Conservation (phyloP, 37 sponge, comb jelly and placozoan genomes). For the Aplysina aerophoba region DNA sequence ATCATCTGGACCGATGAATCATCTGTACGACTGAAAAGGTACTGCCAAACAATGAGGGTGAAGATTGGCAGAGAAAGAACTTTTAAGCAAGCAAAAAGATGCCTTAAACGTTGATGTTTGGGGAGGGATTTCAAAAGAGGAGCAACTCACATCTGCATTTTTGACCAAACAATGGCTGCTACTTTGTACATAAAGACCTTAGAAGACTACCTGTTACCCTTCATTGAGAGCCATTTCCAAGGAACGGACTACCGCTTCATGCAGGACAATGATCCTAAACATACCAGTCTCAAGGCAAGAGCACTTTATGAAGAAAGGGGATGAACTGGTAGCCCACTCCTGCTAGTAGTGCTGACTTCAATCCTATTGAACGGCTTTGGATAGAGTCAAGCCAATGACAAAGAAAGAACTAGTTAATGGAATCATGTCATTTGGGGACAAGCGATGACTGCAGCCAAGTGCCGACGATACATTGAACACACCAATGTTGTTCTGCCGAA, state of each 20-base stretch:
- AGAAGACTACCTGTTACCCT: conserved; percentile 12
- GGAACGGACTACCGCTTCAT: conserved; percentile 7
- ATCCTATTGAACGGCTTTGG: conserved; percentile 17
- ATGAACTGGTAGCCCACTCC: conserved; percentile 27
- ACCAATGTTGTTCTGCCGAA: conserved; percentile 24
- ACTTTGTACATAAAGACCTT: conserved; percentile 17
- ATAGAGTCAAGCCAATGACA: not conserved
- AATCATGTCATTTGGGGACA: not conserved
- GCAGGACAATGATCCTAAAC: conserved; percentile 23
- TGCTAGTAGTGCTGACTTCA: not conserved
- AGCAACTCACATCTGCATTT: not conserved
- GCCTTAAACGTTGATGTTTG: conserved; percentile 25
- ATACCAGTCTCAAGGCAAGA: conserved; percentile 5
- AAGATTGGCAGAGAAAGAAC: conserved; percentile 15
- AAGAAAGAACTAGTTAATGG: conserved; percentile 10
- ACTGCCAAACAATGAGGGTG: conserved; percentile 17
- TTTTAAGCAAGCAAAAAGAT: not conserved
- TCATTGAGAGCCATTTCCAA: conserved; percentile 12
- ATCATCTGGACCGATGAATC: conserved; percentile 13
- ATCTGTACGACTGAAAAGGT: conserved; percentile 16
- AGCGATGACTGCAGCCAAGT: not conserved
- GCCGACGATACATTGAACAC: conserved; percentile 5
- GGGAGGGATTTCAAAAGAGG: conserved; percentile 12
- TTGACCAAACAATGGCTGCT: conserved; percentile 23
- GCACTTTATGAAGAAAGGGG: conserved; percentile 5